Evolutionary conservation across 2,797 vertebrate species (phyloP), one percentile per base, ranked within the genome.

Genomic region (Sorex maritimensis): DNA sequence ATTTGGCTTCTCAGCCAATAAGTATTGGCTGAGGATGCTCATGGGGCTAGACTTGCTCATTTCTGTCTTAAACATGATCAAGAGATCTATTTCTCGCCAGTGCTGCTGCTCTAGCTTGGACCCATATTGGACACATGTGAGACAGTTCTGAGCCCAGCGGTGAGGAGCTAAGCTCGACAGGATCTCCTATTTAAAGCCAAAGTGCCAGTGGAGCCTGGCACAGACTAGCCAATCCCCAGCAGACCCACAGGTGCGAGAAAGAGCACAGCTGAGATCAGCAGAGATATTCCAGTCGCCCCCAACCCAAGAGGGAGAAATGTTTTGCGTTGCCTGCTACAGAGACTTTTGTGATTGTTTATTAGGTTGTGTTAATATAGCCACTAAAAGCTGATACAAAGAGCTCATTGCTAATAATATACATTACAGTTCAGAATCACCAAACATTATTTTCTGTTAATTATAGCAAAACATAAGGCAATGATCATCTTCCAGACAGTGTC

Each of bases 371-470:
- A 34, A 49, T 79, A 69, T 58, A 46, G 5, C 69, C 63, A 41
- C 77, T 49, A 6, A 44, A 4, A 44, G 41, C 41, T 44, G 30
- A 82, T 75, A 52, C 88, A 41, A 67, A 82, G 28, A 28, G 24
- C 6, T 77, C 34, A 78, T 2, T 73, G 34, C 41, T 44, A 75
- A 38, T 46, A 65, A 75, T 26, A 38, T n/a, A 65, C 41, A 15
- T 46, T 85, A 67, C 41, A 41, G 71, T 63, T 86, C 30, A 52
- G 23, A 69, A 17, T 79, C 68, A 63, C 41, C 38, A 91, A 91
- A 63, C 55, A 14, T 41, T 61, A n/a, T 44, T 63, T 63, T 23
- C 69, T 61, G 30, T 77, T 77, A n/a, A 68, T 38, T 41, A 49
- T 61, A 71, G 68, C 41, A n/a, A 34, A 46, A 63, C 69, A 91